Conservation (phyloP, 2,888 invertebrate genomes). For the Drosophila recens region DNA sequence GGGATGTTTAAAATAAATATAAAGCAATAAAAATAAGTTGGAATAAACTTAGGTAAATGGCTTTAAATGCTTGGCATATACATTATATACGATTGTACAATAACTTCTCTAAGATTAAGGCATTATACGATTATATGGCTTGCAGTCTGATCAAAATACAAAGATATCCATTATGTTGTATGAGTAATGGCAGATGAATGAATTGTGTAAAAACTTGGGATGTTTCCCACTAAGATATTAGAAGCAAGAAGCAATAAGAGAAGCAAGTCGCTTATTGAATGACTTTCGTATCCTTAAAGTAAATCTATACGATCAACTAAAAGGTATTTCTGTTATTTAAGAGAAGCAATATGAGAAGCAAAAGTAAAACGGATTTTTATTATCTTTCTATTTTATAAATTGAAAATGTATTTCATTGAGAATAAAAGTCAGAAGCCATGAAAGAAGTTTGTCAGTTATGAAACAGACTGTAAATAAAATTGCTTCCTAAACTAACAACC, state of each 20-base stretch:
- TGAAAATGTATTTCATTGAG: background rate
- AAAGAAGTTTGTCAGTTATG: too few species aligned
- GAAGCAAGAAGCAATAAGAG: slow-evolving; percentile 15
- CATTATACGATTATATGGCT: slow-evolving; percentile 28
- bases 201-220: background rate
- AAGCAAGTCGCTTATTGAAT: too few species aligned
- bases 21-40: slow-evolving; percentile 38
- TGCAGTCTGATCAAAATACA: slow-evolving; percentile 21
- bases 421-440: background rate
- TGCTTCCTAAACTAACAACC: background rate
- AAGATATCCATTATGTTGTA: background rate
- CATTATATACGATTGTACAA: slow-evolving; percentile 37
- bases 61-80: slow-evolving; percentile 42
- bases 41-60: slow-evolving; percentile 38
- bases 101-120: slow-evolving; percentile 43
- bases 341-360: background rate
- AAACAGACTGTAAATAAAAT: too few species aligned
- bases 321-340: background rate
- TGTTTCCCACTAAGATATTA: background rate
- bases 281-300: background rate
- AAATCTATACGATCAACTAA: background rate
- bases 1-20: slow-evolving; percentile 13
- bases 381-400: background rate
- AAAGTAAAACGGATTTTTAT: background rate
- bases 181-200: slow-evolving; percentile 22